phyloP scores from a whole-genome alignment of 2,797 vertebrate genomes.

The Melanotaenia nigrans region DNA sequence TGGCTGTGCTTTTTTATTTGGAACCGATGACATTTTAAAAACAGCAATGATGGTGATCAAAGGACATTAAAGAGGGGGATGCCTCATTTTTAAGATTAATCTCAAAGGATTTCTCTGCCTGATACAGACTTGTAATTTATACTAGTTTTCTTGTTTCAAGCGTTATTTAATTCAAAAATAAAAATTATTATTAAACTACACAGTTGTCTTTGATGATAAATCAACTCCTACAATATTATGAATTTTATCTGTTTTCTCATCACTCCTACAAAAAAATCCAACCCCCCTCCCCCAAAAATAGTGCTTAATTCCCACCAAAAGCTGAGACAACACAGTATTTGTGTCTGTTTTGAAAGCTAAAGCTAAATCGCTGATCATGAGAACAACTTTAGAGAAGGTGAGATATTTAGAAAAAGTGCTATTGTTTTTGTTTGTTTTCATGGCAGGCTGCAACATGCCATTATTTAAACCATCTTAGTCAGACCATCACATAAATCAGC shows the following conservation, averaged over 20 bases:
- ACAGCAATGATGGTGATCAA: neutral
- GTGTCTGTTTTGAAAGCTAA: slow-evolving; percentile 18
- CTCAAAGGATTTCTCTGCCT: neutral
- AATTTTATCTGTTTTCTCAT: too few species aligned
- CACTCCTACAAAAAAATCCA: too few species aligned
- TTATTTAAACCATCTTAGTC: slow-evolving; percentile 58
- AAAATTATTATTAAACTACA: neutral
- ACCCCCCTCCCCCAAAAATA: neutral
- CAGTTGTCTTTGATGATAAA: neutral
- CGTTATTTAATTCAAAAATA: neutral
- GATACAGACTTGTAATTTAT: neutral
- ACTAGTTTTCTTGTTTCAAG: neutral
- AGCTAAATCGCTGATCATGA: slow-evolving; percentile 21
- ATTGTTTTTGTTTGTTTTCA: slow-evolving; percentile 35
- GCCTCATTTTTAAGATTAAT: neutral
- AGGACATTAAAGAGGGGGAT: neutral
- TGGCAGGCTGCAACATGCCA: slow-evolving; percentile 22
- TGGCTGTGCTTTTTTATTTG: too few species aligned
- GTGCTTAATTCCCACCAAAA: slow-evolving; percentile 9
- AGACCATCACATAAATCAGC: slow-evolving; percentile 44
- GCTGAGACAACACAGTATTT: slow-evolving; percentile 19
- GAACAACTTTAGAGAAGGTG: slow-evolving; percentile 30
- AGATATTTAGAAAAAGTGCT: slow-evolving; percentile 34
- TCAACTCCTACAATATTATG: too few species aligned
- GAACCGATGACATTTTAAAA: too few species aligned